Evolutionary conservation across 2,113 vertebrate genomes (phyloP), one percentile per base, ranked within the genome.

Genomic region (Ophthalmolycus amberensis): DNA sequence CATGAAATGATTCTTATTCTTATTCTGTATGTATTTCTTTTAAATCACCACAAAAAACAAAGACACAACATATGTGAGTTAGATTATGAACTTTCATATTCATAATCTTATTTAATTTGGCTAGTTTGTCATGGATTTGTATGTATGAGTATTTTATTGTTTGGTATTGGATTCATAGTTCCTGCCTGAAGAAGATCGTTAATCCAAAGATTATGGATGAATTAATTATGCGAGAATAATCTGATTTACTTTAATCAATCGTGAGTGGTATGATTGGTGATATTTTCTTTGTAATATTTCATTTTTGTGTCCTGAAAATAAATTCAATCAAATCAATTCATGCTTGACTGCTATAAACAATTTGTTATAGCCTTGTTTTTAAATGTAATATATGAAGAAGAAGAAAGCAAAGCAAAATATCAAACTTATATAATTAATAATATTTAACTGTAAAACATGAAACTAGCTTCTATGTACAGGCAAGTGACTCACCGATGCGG

Each of bases 401-500:
- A 27, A 16, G 5, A 4, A 64, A n/a, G 54, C 20, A 15, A 37
- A 73, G 32, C 9, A 0, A 44, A 32, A n/a, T 6, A 66, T 22
- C 7, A n/a, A 32, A 37, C 29, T 16, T 29, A 15, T 46, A 29
- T 20, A 10, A 52, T 11, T 2, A 15, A 38, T 27, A 9, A 52
- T 10, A 44, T 58, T 58, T 7, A 18, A 59, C n/a, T 58, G 18
- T 44, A 18, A 59, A 38, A 40, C n/a, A 64, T 25, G 18, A 38
- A 64, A 40, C 3, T 54, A 22, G 20, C 8, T 60, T 4, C 10
- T 18, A 1, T 40, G 11, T 20, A 29, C 1, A 22, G n/a, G 10
- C 18, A 56, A 56, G 71, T 15, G 5, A 90, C 96, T 96, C 86
- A 99, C 98, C 98, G 5, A 99, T 99, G 75, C 98, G 96, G 91